Base-by-base conservation (phyloP, 2,888 invertebrate genomes). In the Ecdyonurus torrentis region DNA sequence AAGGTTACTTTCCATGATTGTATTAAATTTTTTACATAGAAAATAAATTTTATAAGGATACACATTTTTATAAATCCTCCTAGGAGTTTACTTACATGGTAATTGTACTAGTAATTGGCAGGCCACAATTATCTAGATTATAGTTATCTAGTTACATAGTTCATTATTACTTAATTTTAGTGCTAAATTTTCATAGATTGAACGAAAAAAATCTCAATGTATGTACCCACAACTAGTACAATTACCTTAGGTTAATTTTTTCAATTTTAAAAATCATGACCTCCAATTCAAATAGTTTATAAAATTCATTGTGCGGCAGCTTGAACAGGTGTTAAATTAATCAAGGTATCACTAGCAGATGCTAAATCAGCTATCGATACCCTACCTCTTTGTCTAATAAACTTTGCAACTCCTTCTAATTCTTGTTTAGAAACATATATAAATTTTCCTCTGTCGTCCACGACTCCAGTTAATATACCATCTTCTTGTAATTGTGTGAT, bases 371-470 rank as follows among this genome's bases (percentile, higher is more conserved):
- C 77, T 60, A 99, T 92, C 0, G 95, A 92, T 1, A 99, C 91
- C 65, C 98, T 80, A 0, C 99, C 99, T 61, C 96, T 82, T 72
- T 97, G 96, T 69, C 83, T 87, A 20, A 99, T 92, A 73, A 97
- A 99, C 73, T 93, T 95, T 0, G 96, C 96, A 1, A 99, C 94
- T 64, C 89, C 87, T 70, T 88, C 83, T 66, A 98, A 79, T 75
- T 99, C 99, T 58, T 87, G 85, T 68, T 85, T 83, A 0, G 96
- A 93, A 62, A 99, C 90, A 75, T 93, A 99, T 72, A 99, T 98
- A 73, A 99, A 99, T 77, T 99, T 99, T 20, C 99, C 99, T 66
- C 99, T 81, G 74, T 99, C 99, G 72, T 99, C 99, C 68, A 99
- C 91, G 1, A 99, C 98, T 75, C 76, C 84, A 1, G 94, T 92